Evolutionary conservation across 2,797 vertebrate species (phyloP), one percentile per base, ranked within the genome.

Genomic region (Leuciscus waleckii): DNA sequence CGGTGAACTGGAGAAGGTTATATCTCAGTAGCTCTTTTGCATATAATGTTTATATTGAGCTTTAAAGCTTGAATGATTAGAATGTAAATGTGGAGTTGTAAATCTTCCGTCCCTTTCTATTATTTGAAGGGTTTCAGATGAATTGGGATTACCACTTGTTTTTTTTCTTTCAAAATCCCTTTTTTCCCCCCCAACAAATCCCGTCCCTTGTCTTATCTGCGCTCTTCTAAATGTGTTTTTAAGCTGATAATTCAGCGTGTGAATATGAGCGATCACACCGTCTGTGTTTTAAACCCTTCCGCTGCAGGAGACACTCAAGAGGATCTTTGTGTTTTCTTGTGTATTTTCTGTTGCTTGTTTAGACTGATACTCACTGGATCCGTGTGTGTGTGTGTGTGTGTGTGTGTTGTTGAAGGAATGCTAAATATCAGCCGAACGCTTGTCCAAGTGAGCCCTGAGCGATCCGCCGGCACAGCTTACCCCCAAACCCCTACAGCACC

Each of bases 401-500:
- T 90, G 85, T 83, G 67, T 89, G 87, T 87, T 46, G 29, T 37
- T 68, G 82, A 70, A 81, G 87, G 89, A 90, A 91, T 91, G 89
- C 81, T 29, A 82, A 88, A 88, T 71, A 84, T 89, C 87, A 79
- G 74, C 58, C 35, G 54, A 86, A 63, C 75, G 81, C 35, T 83
- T 86, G 92, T 85, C 90, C 90, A 89, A 90, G 93, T 88, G 90
- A 81, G 82, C 88, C 79, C 82, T 87, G 67, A 86, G 82, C 81
- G 76, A 74, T 87, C 67, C 39, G 51, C 65, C 83, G 74, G 68
- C 74, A 32, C 82, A 13, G 32, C 51, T 63, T 75, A 69, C 84
- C 75, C 43, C 65, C 77, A 56, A 76, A 85, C 88, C 87, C 78
- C 63, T 73, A 79, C 73, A 83, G 83, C 87, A 49, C 91, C 90